Percentiles rank a stretch among this genome's conserved stretches.
Conservation (phyloP, 2,888 invertebrate genomes). For the Malachius bipustulatus region DNA sequence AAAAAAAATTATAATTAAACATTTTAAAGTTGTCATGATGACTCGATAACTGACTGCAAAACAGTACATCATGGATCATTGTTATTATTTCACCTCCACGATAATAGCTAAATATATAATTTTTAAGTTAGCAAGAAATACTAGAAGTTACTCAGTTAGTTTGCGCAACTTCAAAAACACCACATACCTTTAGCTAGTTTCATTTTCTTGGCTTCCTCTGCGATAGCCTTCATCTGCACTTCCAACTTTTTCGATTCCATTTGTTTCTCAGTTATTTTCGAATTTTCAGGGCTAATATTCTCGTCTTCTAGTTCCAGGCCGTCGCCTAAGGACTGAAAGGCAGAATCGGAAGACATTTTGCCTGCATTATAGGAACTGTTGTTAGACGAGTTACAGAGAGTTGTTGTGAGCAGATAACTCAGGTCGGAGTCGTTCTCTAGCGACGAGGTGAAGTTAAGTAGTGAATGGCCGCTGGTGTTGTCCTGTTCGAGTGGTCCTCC, state of each 20-base stretch:
- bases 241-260: constrained; percentile 39
- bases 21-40: no score
- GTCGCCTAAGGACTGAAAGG: constrained; percentile 38
- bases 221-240: constrained; percentile 46
- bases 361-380: constrained; percentile 41
- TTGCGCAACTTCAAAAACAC: no score
- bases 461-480: constrained; percentile 27
- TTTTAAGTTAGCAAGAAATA: no score
- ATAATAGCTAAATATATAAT: no score
- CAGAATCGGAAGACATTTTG: constrained; percentile 44
- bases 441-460: constrained; percentile 28
- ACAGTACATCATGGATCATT: no score
- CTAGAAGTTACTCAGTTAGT: no score
- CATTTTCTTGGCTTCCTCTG: constrained; percentile 35
- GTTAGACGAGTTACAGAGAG: constrained; percentile 17
- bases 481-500: no score
- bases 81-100: no score
- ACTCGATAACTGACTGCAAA: no score
- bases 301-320: constrained; percentile 33
- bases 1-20: no score
- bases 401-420: constrained; percentile 25
- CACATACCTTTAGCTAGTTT: constrained; percentile 37
- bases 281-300: constrained; percentile 9
- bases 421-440: constrained; percentile 26
- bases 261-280: constrained; percentile 18